These are phyloP conservation scores for Hyaena hyaena DNA, from an alignment of 2,113 vertebrate species.

Conservation along the genomic window DNA sequence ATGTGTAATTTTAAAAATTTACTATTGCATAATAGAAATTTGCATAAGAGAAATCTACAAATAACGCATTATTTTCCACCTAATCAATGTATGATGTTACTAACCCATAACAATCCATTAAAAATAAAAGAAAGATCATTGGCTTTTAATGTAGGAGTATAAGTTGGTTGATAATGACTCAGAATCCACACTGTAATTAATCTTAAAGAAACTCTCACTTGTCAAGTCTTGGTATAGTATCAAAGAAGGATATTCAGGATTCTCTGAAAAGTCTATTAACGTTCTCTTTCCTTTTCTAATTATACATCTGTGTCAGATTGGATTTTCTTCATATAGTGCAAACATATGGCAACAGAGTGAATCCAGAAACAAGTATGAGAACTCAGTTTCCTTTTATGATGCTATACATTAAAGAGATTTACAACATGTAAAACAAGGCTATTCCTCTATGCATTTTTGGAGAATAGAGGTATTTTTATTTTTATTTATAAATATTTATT, in stretches of 20 bases:
- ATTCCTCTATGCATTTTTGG: neutral
- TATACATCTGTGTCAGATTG: neutral
- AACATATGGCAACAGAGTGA: constrained; percentile 19
- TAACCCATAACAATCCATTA: constrained; percentile 17
- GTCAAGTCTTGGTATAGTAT: constrained; percentile 29
- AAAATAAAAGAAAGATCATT: neutral
- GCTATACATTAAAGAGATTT: neutral
- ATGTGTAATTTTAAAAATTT: neutral
- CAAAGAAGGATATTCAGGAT: constrained; percentile 47
- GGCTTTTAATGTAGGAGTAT: neutral
- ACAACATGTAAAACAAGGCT: neutral
- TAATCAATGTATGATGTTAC: neutral
- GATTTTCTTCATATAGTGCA: constrained; percentile 50
- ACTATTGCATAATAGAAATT: neutral
- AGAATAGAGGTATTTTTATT: constrained; percentile 17
- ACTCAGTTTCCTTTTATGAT: constrained; percentile 57
- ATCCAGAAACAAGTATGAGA: constrained; percentile 28
- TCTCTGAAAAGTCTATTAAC: constrained; percentile 4
- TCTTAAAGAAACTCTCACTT: constrained; percentile 50
- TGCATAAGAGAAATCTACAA: neutral
- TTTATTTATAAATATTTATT: too few relatives aligned
- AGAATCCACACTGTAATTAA: neutral
- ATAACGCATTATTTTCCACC: constrained; percentile 37
- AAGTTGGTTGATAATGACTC: neutral
- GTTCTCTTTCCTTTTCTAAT: constrained; percentile 42